Percentiles rank a stretch among this genome's conserved stretches.
Evolutionary conservation across 2,113 vertebrate species (phyloP).

Genomic region (Cariama cristata): DNA sequence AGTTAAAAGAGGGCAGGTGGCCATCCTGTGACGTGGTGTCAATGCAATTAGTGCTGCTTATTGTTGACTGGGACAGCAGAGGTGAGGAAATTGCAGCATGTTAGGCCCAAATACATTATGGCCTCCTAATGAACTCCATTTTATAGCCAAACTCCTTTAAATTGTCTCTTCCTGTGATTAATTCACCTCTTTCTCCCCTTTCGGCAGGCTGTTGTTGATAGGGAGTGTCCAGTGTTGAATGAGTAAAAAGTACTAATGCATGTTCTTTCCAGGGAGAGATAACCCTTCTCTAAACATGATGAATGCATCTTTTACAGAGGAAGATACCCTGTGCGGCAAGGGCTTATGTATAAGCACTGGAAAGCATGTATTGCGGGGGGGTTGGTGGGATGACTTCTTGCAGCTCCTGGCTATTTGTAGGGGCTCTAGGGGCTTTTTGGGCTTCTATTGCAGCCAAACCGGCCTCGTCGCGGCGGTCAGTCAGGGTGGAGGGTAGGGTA

Average conservation of each 20-base stretch:
- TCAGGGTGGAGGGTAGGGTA: not conserved
- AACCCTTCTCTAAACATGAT: slow-evolving; percentile 86
- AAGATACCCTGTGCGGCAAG: slow-evolving; percentile 64
- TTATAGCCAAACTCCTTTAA: slow-evolving; percentile 79
- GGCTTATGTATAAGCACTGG: not conserved
- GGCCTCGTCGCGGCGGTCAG: not conserved
- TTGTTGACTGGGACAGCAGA: slow-evolving; percentile 37
- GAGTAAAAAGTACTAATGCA: slow-evolving; percentile 91
- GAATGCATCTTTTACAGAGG: slow-evolving; percentile 78
- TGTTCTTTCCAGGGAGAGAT: slow-evolving; percentile 82
- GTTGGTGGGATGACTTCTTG: not conserved
- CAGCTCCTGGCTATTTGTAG: not conserved
- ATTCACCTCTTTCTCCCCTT: slow-evolving; percentile 77
- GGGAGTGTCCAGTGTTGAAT: slow-evolving; percentile 88
- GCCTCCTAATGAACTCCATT: slow-evolving; percentile 87
- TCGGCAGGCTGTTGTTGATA: slow-evolving; percentile 87
- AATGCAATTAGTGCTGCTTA: slow-evolving; percentile 26
- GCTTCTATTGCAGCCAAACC: not conserved
- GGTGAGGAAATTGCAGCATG: slow-evolving; percentile 61
- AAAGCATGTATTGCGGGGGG: not conserved
- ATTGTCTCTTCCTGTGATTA: slow-evolving; percentile 85
- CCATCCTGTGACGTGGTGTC: not conserved
- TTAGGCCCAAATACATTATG: slow-evolving; percentile 77
- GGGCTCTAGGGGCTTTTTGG: not conserved
- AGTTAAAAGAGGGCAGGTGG: not conserved